phyloP scores from a whole-genome alignment of 1,140 invertebrate genomes.

The Drosophila orosa region DNA sequence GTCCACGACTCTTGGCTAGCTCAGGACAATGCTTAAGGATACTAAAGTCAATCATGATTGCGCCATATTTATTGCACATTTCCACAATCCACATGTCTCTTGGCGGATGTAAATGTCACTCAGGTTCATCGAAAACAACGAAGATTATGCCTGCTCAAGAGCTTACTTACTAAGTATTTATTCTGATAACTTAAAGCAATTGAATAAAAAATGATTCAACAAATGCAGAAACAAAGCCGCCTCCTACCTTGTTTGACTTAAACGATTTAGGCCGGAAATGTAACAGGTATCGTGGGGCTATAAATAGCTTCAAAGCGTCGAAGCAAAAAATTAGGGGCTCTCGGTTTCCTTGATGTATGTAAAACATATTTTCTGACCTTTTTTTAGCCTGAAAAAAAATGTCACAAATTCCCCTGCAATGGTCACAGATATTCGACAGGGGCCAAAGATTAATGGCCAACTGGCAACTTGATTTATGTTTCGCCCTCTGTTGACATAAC shows the following conservation, averaged over 20 bases:
- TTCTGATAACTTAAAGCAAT: conserved; percentile 77
- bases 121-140: conserved; percentile 64
- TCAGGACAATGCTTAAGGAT: conserved; percentile 75
- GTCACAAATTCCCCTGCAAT: background rate
- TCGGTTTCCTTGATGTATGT: conserved; percentile 3
- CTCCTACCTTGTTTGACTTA: background rate
- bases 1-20: conserved; percentile 59
- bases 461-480: conserved; percentile 15
- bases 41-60: conserved; percentile 53
- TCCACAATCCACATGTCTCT: conserved; percentile 53
- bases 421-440: conserved; percentile 1
- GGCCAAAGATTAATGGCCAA: conserved; percentile 15
- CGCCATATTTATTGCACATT: conserved; percentile 79
- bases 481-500: conserved; percentile 11
- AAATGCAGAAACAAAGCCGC: conserved; percentile 49
- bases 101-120: conserved; percentile 62
- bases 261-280: conserved; percentile 1
- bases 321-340: background rate
- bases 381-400: background rate
- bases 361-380: conserved; percentile 13
- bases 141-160: conserved; percentile 70
- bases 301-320: conserved; percentile 25
- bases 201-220: conserved; percentile 81
- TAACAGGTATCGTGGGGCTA: background rate
- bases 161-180: conserved; percentile 76